Percentiles rank a stretch among this genome's conserved stretches.
phyloP scores from a whole-genome alignment of 2,888 invertebrate genomes.

The Ptilodon capucinus region DNA sequence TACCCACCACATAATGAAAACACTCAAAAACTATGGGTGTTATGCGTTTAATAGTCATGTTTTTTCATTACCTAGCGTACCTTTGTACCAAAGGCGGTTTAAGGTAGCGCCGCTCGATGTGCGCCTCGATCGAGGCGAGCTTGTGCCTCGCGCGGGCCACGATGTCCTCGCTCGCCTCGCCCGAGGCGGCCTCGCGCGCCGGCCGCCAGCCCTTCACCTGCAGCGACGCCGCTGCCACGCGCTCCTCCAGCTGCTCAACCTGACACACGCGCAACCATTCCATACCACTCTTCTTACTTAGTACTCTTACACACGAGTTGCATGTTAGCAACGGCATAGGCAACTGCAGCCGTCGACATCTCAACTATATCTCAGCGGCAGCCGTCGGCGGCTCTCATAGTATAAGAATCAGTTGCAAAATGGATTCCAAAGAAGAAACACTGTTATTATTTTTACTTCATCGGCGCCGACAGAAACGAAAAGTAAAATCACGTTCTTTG shows the following conservation, averaged over 20 bases:
- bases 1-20: constrained; percentile 10
- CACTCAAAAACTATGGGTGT: constrained; percentile 1
- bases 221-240: constrained; percentile 94
- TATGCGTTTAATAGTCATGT: constrained; percentile 2
- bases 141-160: constrained; percentile 86
- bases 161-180: constrained; percentile 81
- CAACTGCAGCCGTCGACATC: no score
- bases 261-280: no score
- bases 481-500: no score
- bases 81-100: constrained; percentile 93
- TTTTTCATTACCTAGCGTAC: constrained; percentile 70
- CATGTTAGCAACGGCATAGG: no score
- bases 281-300: no score
- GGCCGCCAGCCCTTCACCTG: constrained; percentile 95
- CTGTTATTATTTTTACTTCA: no score
- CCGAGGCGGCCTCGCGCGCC: constrained; percentile 64
- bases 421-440: no score
- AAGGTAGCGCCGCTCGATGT: constrained; percentile 95
- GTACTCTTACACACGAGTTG: no score
- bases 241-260: constrained; percentile 94
- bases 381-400: no score
- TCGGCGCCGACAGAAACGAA: no score
- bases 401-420: no score
- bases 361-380: no score
- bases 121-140: constrained; percentile 91